Conservation (phyloP, 2,797 vertebrate species). For the Platyrinchus mystaceus region DNA sequence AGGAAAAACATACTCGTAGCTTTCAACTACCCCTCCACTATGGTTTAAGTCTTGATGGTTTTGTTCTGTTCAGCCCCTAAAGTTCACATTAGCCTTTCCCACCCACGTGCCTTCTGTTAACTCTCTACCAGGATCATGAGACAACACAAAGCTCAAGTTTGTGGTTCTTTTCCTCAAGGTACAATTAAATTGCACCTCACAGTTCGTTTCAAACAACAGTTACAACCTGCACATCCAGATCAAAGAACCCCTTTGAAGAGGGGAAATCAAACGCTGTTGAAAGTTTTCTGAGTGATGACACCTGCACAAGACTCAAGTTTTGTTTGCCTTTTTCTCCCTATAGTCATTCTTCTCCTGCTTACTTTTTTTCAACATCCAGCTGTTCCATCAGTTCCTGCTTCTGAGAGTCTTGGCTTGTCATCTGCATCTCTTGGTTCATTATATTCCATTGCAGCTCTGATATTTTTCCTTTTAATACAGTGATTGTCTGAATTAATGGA, state of each 20-base stretch:
- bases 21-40: neutral
- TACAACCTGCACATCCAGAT: constrained; percentile 43
- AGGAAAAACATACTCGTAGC: neutral
- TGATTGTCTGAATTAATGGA: constrained; percentile 69
- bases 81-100: constrained; percentile 11
- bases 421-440: constrained; percentile 79
- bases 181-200: constrained; percentile 37
- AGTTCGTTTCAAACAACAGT: neutral
- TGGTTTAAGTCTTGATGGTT: neutral
- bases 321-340: constrained; percentile 16
- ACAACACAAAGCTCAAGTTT: neutral
- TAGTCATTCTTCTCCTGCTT: constrained; percentile 40
- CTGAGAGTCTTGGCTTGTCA: constrained; percentile 73
- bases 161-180: neutral
- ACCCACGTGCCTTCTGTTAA: neutral
- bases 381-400: constrained; percentile 82
- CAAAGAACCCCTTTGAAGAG: constrained; percentile 61
- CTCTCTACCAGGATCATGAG: neutral
- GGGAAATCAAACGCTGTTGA: constrained; percentile 13
- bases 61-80: neutral
- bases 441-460: constrained; percentile 76
- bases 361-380: constrained; percentile 86
- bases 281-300: constrained; percentile 34
- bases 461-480: constrained; percentile 71
- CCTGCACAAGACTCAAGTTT: constrained; percentile 14